Evolutionary conservation across 2,888 invertebrate species (phyloP).

Genomic region (Cataglyphis cursor): DNA sequence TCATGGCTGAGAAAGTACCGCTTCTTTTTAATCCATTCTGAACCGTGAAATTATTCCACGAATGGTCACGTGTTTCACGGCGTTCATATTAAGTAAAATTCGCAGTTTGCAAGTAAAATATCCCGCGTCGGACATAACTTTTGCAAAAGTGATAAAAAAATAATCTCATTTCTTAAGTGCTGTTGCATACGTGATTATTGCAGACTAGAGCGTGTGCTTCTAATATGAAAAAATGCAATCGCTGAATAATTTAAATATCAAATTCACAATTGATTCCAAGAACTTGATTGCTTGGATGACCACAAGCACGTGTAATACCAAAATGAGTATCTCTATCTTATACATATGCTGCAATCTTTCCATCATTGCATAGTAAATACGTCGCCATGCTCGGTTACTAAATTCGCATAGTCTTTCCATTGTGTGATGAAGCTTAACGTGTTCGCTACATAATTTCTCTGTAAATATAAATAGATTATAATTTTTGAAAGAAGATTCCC

Average conservation of each 20-base stretch:
- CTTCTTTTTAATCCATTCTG: constrained; percentile 40
- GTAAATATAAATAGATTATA: constrained; percentile 41
- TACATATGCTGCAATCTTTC: constrained; percentile 82
- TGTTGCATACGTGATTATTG: constrained; percentile 34
- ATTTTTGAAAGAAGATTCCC: not conserved
- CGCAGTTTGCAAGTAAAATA: constrained; percentile 49
- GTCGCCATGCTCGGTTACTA: constrained; percentile 78
- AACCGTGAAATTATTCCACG: constrained; percentile 41
- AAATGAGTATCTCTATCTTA: constrained; percentile 81
- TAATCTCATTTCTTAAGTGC: constrained; percentile 20
- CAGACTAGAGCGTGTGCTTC: constrained; percentile 28
- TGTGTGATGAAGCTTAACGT: constrained; percentile 82
- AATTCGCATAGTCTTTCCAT: constrained; percentile 81
- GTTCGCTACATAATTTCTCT: constrained; percentile 79
- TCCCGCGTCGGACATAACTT: constrained; percentile 13
- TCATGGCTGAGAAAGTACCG: constrained; percentile 33
- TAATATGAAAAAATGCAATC: constrained; percentile 56
- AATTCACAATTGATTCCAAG: constrained; percentile 74
- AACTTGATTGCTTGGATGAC: constrained; percentile 78
- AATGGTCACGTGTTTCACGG: constrained; percentile 38
- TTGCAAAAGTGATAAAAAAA: constrained; percentile 48
- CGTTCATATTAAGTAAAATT: constrained; percentile 45
- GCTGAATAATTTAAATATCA: constrained; percentile 74
- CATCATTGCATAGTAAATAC: constrained; percentile 80
- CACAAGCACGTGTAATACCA: constrained; percentile 79